Conservation (phyloP, 2,888 invertebrate species). For the Dichetophora obliterata region DNA sequence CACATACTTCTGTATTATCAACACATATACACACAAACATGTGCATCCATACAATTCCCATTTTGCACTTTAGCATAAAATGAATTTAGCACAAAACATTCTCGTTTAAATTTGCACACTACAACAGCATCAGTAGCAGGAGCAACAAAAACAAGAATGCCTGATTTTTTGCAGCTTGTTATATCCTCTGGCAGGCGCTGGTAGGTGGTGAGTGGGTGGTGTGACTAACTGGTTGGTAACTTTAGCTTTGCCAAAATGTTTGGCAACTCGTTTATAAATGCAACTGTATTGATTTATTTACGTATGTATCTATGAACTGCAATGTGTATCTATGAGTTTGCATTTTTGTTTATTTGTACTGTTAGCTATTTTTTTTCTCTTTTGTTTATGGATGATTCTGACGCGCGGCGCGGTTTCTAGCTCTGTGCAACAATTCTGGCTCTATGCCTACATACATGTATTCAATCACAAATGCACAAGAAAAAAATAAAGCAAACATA, state of each 20-base stretch:
- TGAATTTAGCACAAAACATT: constrained; percentile 43
- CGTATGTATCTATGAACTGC: background rate
- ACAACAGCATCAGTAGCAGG: background rate
- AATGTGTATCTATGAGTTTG: background rate
- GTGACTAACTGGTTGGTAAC: background rate
- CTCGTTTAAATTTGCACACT: constrained; percentile 29
- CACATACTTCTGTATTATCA: background rate
- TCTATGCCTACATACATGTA: too few species aligned
- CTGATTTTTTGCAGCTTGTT: too few species aligned
- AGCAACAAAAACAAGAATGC: background rate
- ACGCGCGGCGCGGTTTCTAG: too few species aligned
- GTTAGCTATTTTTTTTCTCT: too few species aligned
- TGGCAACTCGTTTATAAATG: background rate
- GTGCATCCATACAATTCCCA: constrained; percentile 23
- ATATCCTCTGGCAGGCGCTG: background rate
- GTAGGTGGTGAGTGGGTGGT: background rate
- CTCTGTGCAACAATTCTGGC: too few species aligned
- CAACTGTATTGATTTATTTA: background rate
- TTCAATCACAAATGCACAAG: too few species aligned
- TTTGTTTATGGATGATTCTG: too few species aligned
- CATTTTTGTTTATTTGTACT: too few species aligned
- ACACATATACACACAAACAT: background rate
- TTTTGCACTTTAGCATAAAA: constrained; percentile 37
- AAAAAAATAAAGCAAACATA: too few species aligned
- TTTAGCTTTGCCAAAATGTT: background rate